Evolutionary conservation across 2,113 vertebrate genomes (phyloP).

Genomic region (Megaceryle torquata): DNA sequence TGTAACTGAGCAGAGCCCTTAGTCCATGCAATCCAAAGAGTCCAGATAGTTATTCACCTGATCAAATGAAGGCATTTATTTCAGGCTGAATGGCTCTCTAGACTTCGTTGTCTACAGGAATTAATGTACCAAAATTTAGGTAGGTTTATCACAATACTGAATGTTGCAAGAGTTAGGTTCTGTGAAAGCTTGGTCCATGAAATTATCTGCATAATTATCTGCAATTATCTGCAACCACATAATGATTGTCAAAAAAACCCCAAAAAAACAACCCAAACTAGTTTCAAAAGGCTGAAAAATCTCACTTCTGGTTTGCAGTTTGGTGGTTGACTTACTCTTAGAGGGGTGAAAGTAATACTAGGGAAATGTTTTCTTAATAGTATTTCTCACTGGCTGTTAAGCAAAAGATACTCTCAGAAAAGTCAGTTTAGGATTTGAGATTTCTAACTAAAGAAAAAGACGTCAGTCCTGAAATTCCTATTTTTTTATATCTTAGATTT

Average conservation of each 20-base stretch:
- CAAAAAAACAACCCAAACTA: too few species aligned
- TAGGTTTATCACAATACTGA: neutral
- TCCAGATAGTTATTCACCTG: neutral
- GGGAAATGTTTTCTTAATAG: neutral
- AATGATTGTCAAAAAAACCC: neutral
- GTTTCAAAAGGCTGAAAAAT: neutral
- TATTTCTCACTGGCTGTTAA: neutral
- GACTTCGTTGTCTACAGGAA: neutral
- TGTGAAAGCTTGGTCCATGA: neutral
- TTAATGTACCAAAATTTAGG: neutral
- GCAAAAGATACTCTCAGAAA: neutral
- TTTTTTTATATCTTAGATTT: conserved; percentile 19
- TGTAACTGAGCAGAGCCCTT: neutral
- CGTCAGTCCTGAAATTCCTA: neutral
- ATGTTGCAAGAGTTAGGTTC: neutral
- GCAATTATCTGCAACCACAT: neutral
- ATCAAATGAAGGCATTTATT: neutral
- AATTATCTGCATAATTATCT: neutral
- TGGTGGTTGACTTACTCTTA: neutral
- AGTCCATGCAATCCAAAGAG: neutral
- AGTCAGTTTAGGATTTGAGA: neutral
- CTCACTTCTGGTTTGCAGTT: neutral
- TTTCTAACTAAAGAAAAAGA: neutral
- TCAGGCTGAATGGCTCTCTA: neutral
- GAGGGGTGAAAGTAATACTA: neutral